Percentiles rank a stretch among this genome's conserved stretches.
These are phyloP conservation scores for Apotomis capreana DNA, from an alignment of 2,888 invertebrate genomes.

Conservation along the genomic window DNA sequence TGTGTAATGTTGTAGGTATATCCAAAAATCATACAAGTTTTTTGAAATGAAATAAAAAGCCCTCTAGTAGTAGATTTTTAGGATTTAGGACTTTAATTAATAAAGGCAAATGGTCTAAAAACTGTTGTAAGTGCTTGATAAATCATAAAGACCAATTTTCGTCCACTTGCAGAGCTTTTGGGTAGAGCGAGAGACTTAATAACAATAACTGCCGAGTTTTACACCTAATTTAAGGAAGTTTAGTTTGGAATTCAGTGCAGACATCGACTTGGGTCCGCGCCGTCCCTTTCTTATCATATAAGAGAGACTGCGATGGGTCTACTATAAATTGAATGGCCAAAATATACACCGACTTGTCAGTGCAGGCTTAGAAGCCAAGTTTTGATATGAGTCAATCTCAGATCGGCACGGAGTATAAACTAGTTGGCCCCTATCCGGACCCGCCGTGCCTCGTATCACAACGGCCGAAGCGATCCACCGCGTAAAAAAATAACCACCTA, in stretches of 20 bases:
- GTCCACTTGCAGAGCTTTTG: background rate
- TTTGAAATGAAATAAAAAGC: too few species aligned
- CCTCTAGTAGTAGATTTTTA: too few species aligned
- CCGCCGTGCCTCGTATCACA: constrained; percentile 46
- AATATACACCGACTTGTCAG: background rate
- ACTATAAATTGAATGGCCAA: constrained; percentile 26
- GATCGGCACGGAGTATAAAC: constrained; percentile 22
- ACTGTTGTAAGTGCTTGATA: background rate
- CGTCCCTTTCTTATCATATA: constrained; percentile 26
- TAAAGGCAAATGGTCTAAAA: too few species aligned
- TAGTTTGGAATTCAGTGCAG: constrained; percentile 38
- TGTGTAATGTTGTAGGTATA: too few species aligned
- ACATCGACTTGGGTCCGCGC: constrained; percentile 19
- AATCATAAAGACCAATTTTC: background rate
- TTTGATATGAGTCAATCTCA: constrained; percentile 19
- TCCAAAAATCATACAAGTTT: too few species aligned
- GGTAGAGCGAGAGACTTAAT: background rate
- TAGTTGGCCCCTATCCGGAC: constrained; percentile 39
- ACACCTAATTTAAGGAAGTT: constrained; percentile 24
- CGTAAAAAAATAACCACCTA: constrained; percentile 48
- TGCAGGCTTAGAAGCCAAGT: background rate
- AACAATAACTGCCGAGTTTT: constrained; percentile 7
- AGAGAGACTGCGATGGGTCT: constrained; percentile 32
- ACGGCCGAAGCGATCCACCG: constrained; percentile 48
- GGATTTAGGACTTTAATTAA: too few species aligned